A percentile compares a stretch with the other conserved stretches of the same genome.
phyloP scores from a whole-genome alignment of 2,113 vertebrate species.

The Chiloscyllium plagiosum region DNA sequence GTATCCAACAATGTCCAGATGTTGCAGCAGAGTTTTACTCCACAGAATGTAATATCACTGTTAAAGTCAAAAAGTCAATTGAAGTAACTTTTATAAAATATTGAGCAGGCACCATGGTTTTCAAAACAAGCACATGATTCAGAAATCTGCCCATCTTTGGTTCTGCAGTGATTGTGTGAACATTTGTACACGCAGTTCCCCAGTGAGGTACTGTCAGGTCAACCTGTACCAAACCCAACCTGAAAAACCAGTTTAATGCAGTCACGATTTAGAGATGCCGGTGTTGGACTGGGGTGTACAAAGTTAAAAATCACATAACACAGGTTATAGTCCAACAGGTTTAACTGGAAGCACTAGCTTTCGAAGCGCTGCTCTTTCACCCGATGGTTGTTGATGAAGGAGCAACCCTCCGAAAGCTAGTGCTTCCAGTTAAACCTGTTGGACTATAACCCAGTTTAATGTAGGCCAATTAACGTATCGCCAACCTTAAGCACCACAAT shows the following conservation, averaged over 20 bases:
- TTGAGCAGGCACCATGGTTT: slow-evolving; percentile 9
- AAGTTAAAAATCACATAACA: too few species aligned
- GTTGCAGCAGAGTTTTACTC: background rate
- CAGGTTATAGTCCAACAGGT: too few species aligned
- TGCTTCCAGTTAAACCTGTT: background rate
- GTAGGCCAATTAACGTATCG: too few species aligned
- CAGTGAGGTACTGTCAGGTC: background rate
- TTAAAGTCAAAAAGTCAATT: background rate
- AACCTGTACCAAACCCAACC: background rate
- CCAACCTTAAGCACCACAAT: background rate
- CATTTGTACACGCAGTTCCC: background rate
- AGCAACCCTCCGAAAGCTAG: too few species aligned
- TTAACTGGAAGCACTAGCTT: too few species aligned
- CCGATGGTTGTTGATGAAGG: too few species aligned
- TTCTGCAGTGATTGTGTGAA: background rate
- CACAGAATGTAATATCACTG: background rate
- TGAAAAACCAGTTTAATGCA: background rate
- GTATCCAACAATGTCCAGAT: background rate
- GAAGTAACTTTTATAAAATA: background rate
- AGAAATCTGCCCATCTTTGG: background rate
- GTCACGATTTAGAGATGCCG: too few species aligned
- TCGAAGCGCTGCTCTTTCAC: too few species aligned
- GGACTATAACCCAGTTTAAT: too few species aligned
- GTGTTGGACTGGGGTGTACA: too few species aligned
- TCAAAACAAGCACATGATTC: background rate